Evolutionary conservation across 2,888 invertebrate genomes (phyloP).

Genomic region (Monochamus alternatus): DNA sequence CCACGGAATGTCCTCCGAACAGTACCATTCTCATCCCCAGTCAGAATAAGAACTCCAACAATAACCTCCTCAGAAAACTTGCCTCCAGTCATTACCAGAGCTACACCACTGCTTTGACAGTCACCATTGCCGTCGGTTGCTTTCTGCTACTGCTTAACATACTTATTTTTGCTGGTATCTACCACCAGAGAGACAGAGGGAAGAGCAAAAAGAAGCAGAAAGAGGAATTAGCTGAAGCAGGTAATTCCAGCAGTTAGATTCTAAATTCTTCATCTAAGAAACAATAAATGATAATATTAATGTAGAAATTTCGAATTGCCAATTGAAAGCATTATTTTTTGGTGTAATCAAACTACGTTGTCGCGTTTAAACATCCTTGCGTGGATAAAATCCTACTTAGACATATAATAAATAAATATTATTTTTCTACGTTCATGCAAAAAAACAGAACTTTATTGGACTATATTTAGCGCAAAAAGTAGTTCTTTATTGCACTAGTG

Average conservation of each 20-base stretch:
- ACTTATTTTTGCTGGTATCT: constrained; percentile 91
- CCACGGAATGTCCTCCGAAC: constrained; percentile 86
- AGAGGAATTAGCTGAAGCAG: constrained; percentile 83
- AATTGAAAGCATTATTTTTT: no score
- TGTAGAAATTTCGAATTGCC: no score
- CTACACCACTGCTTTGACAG: constrained; percentile 90
- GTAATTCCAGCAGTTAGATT: constrained; percentile 57
- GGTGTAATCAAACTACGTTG: no score
- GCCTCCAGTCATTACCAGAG: constrained; percentile 91
- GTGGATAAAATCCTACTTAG: no score
- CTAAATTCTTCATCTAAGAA: background rate
- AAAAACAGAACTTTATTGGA: no score
- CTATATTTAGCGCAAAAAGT: no score
- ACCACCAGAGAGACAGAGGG: constrained; percentile 83
- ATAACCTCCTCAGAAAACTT: constrained; percentile 82
- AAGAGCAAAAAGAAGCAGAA: constrained; percentile 79
- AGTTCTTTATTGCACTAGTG: no score
- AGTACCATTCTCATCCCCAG: constrained; percentile 70
- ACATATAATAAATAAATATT: no score
- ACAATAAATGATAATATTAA: no score
- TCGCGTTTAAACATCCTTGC: no score
- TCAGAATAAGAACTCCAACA: constrained; percentile 74
- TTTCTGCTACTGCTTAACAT: constrained; percentile 87
- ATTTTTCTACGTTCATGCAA: no score
- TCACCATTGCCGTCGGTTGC: constrained; percentile 90